These are phyloP conservation scores for Tricholaema leucomelas DNA, from an alignment of 2,113 vertebrate genomes.

Conservation along the genomic window DNA sequence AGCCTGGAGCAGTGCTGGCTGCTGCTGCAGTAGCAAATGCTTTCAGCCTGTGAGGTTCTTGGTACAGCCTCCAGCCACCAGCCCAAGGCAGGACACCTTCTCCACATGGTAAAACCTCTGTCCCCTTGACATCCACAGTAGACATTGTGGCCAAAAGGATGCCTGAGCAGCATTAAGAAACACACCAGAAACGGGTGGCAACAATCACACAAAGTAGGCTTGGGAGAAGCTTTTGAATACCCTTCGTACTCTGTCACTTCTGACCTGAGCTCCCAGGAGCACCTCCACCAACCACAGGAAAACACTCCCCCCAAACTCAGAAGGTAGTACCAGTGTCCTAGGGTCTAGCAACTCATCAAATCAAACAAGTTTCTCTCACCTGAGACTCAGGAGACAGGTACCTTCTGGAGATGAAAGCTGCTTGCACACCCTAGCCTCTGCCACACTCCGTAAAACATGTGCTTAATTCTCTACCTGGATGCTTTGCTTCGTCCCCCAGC, in stretches of 20 bases:
- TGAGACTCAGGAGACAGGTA: neutral
- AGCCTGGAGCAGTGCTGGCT: neutral
- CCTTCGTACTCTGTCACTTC: neutral
- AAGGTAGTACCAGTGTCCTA: rapidly evolving
- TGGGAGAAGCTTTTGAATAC: neutral
- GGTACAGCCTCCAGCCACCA: neutral
- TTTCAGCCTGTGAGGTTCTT: neutral
- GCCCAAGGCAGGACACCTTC: neutral
- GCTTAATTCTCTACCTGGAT: rapidly evolving
- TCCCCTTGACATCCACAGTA: rapidly evolving
- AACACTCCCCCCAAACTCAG: neutral
- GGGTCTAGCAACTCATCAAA: neutral
- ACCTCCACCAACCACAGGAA: neutral
- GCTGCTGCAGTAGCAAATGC: rapidly evolving
- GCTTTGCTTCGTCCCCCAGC: rapidly evolving
- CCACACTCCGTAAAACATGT: neutral
- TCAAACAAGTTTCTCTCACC: conserved; percentile 14
- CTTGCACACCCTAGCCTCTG: neutral
- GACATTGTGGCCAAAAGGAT: rapidly evolving
- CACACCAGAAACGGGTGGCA: rapidly evolving
- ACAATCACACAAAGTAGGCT: neutral
- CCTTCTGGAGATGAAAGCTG: neutral
- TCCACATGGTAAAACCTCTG: rapidly evolving
- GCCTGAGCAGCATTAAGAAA: neutral
- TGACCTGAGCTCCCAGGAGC: neutral